Percentiles rank a stretch among this genome's conserved stretches.
Evolutionary conservation across 2,113 vertebrate genomes (phyloP).

Genomic region (Trogon melanurus): DNA sequence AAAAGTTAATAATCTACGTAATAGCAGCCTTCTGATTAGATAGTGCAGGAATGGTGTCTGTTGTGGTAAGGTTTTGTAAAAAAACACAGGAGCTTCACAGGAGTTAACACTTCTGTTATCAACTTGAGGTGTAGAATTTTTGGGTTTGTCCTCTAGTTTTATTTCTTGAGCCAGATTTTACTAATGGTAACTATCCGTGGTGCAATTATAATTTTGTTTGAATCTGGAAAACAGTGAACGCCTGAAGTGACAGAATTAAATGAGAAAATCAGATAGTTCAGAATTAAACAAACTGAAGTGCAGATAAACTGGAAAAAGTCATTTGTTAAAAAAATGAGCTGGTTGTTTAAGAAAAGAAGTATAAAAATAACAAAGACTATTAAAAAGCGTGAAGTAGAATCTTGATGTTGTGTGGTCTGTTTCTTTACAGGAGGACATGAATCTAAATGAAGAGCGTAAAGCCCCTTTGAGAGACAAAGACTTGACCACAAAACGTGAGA

Average conservation of each 20-base stretch:
- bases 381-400: background rate
- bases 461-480: conserved; percentile 93
- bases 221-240: background rate
- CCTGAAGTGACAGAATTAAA: background rate
- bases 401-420: background rate
- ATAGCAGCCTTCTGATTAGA: background rate
- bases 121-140: background rate
- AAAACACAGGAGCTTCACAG: background rate
- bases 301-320: background rate
- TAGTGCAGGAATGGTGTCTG: background rate
- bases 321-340: background rate
- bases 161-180: background rate
- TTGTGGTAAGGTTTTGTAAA: background rate
- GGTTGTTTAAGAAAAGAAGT: background rate
- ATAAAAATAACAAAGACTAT: background rate
- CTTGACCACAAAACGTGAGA: conserved; percentile 92
- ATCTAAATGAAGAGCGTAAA: conserved; percentile 96
- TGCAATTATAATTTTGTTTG: background rate
- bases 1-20: background rate
- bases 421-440: conserved; percentile 93
- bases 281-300: accelerated
- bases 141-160: background rate
- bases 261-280: background rate
- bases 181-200: background rate
- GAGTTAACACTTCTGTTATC: background rate